Base-by-base conservation (phyloP, 2,888 invertebrate species). In the Pseudanteris insignis region DNA sequence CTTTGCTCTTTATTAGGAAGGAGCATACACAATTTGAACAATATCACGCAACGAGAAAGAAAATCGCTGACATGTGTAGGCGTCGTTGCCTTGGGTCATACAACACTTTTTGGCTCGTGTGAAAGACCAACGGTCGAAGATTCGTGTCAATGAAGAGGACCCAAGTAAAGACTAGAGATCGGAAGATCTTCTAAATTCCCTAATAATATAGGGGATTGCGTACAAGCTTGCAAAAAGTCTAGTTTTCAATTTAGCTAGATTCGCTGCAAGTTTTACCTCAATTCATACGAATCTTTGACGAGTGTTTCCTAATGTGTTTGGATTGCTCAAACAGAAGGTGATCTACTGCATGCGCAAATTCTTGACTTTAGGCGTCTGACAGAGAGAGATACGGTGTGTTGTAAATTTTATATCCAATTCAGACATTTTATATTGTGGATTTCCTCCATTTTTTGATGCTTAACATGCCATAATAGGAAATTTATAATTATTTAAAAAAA, bases 91-190 rank as follows among this genome's bases (percentile, higher is more conserved):
- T 14, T 14, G 24, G 12, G 21, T 44, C 25, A 24, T 44, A 29
- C 41, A 29, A 14, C 18, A 28, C 5, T n/a, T 9, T 6, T 2
- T 13, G 29, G 40, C 14, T 14, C 26, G 32, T 18, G 34, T 1
- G 2, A 9, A 24, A 18, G 10, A 26, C 8, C 10, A 32, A 33
- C 33, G 33, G 9, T 13, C 29, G 24, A 38, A 32, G 8, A 11
- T 33, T 24, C 32, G 34, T 28, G 9, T 46, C 33, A 24, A 12
- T 29, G 55, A 62, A 62, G 61, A 62, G 57, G 62, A 62, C 57
- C 57, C 36, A 55, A 55, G 48, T 62, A 55, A 62, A 55, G 55
- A 38, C 38, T 34, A 40, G 54, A 38, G 44, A 46, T 33, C 47
- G 25, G 44, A 37, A 26, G 36, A 37, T 36, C 53, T 53, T 43